Percentiles rank a stretch among this genome's conserved stretches.
These are phyloP conservation scores for Ophion obscuratus DNA, from an alignment of 2,888 invertebrate genomes.

Conservation along the genomic window DNA sequence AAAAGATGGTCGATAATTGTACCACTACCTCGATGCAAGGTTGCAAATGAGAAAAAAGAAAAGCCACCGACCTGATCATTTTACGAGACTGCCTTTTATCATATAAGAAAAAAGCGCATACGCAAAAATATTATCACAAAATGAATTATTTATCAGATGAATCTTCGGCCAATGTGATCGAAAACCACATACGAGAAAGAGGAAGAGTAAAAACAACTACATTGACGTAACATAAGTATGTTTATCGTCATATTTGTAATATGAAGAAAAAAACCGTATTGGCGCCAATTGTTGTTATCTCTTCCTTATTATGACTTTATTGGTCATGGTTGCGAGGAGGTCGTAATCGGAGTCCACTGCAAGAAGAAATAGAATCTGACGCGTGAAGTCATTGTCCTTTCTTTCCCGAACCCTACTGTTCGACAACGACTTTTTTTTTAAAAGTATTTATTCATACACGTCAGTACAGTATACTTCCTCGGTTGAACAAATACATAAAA, in stretches of 20 bases:
- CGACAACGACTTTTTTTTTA: too few species aligned
- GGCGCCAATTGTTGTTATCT: background rate
- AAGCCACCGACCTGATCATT: background rate
- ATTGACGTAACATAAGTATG: background rate
- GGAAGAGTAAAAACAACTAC: background rate
- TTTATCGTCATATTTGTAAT: background rate
- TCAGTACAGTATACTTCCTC: too few species aligned
- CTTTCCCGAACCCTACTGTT: too few species aligned
- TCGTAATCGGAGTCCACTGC: background rate
- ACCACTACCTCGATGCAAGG: background rate
- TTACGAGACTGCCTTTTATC: background rate
- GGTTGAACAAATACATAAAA: too few species aligned
- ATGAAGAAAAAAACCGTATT: background rate
- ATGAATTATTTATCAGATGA: background rate
- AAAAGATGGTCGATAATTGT: background rate
- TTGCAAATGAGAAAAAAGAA: background rate
- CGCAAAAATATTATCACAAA: background rate
- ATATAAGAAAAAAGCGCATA: background rate
- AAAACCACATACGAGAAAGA: background rate
- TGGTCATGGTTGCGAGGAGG: background rate
- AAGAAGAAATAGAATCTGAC: too few species aligned
- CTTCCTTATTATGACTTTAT: background rate
- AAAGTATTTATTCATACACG: too few species aligned
- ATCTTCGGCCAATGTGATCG: background rate
- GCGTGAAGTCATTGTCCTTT: too few species aligned